Percentiles rank a stretch among this genome's conserved stretches.
phyloP scores from a whole-genome alignment of 37 sponge, comb jelly and placozoan species.

The Aplysina aerophoba region DNA sequence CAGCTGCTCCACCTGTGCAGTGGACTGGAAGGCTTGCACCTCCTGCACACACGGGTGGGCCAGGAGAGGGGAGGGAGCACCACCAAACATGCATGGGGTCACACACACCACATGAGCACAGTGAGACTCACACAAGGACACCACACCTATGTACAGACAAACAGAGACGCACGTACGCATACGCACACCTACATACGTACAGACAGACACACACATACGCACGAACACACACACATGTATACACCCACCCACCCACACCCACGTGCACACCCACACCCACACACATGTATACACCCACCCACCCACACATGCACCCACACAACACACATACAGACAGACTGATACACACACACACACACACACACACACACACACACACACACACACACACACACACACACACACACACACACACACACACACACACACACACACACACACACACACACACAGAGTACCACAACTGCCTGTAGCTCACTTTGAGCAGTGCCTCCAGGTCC shows the following conservation, averaged over 20 bases:
- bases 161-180: background rate
- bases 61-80: background rate
- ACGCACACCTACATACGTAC: no score
- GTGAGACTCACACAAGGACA: background rate
- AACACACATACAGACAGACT: background rate
- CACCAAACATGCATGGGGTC: background rate
- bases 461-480: constrained; percentile 33
- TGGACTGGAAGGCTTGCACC: constrained; percentile 59
- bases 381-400: no score
- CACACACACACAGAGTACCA: background rate
- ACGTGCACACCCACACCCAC: no score
- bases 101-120: background rate
- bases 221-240: background rate
- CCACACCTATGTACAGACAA: no score
- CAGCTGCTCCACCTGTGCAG: constrained; percentile 78
- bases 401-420: no score
- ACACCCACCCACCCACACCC: background rate
- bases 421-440: background rate
- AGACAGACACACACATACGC: no score
- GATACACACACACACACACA: background rate
- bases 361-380: no score
- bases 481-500: constrained; percentile 63
- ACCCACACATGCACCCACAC: background rate
- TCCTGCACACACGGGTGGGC: constrained; percentile 49
- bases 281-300: no score